Evolutionary conservation across 2,797 vertebrate genomes (phyloP).

Genomic region (Argentina silus): DNA sequence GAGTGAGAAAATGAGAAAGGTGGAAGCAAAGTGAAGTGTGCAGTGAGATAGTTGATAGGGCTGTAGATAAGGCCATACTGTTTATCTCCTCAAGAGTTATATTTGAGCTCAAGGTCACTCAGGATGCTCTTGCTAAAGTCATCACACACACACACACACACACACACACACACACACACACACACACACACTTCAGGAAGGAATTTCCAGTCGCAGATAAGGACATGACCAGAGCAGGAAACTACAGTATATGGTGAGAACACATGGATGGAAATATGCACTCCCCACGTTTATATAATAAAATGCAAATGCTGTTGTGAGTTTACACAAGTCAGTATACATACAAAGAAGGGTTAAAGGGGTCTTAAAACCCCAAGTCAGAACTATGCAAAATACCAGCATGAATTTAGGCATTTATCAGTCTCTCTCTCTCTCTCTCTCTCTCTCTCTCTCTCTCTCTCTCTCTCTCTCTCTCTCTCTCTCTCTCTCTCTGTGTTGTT

Average conservation of each 20-base stretch:
- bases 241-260: neutral
- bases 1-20: neutral
- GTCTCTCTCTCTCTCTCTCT: too few species aligned
- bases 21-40: neutral
- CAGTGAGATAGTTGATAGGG: too few species aligned
- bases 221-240: constrained; percentile 35
- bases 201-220: constrained; percentile 57
- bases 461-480: too few species aligned
- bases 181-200: constrained; percentile 45
- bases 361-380: neutral
- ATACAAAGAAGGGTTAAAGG: neutral
- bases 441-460: too few species aligned
- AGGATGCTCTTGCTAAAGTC: constrained; percentile 7
- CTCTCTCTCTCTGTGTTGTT: constrained; percentile 10
- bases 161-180: constrained; percentile 21
- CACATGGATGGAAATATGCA: neutral
- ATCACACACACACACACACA: constrained; percentile 5
- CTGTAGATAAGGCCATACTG: constrained; percentile 2
- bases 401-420: too few species aligned
- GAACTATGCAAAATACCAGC: neutral
- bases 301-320: too few species aligned
- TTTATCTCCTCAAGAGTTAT: constrained; percentile 38
- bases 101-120: constrained; percentile 37
- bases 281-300: too few species aligned
- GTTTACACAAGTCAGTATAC: too few species aligned